Percentiles rank a stretch among this genome's conserved stretches.
These are phyloP conservation scores for Zaprionus africanus DNA, from an alignment of 1,140 invertebrate genomes.

Conservation along the genomic window DNA sequence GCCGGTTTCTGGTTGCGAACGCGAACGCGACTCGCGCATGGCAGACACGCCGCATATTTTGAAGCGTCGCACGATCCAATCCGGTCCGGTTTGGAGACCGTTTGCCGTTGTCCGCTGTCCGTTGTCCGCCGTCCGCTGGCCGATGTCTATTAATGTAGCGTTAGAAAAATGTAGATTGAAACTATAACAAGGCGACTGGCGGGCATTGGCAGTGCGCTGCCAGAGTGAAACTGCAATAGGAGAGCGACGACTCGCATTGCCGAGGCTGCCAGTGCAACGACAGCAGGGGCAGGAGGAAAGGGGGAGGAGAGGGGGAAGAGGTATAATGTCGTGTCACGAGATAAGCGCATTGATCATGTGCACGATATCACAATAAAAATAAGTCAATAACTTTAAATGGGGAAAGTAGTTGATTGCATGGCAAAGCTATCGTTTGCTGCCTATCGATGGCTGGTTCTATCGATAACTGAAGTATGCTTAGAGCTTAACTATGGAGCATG, in stretches of 20 bases:
- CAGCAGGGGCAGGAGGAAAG: too few species aligned
- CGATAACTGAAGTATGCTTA: too few species aligned
- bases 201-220: conserved; percentile 9
- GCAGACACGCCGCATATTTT: conserved; percentile 49
- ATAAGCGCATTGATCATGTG: conserved; percentile 2
- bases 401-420: background rate
- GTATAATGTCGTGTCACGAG: background rate
- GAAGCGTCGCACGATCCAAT: conserved; percentile 38
- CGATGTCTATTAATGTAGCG: conserved; percentile 40
- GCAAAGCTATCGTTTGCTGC: too few species aligned
- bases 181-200: conserved; percentile 64
- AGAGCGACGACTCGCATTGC: background rate
- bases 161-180: conserved; percentile 67
- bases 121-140: conserved; percentile 9
- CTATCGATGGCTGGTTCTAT: too few species aligned
- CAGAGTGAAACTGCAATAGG: conserved; percentile 39
- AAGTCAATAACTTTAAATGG: background rate
- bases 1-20: conserved; percentile 50
- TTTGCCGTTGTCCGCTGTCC: conserved; percentile 15
- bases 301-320: too few species aligned
- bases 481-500: too few species aligned
- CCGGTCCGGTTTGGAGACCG: conserved; percentile 34
- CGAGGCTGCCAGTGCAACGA: too few species aligned
- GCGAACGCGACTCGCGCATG: conserved; percentile 54
- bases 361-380: background rate